Base-by-base conservation (phyloP, 2,888 invertebrate species). In the Hymenopus coronatus region DNA sequence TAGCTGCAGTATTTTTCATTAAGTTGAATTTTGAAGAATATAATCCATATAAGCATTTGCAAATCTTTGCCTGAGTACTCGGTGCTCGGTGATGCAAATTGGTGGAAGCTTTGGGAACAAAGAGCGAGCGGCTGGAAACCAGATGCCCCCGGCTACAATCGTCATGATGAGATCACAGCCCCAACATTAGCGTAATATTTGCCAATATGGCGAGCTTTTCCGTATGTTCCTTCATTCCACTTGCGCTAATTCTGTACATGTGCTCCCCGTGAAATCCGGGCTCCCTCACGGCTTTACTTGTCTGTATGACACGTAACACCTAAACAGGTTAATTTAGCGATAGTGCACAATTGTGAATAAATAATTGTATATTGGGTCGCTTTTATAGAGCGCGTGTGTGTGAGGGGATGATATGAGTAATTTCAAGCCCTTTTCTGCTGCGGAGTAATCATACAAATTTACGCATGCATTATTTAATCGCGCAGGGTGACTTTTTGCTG, bases 371-470 rank as follows among this genome's bases (percentile, higher is more conserved):
- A 87, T 87, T 87, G 87, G 87, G 82, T 87, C 87, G 87, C 87
- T 70, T 87, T 87, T 87, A 70, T 87, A 87, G 87, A 87, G 33
- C 87, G 82, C 82, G 85, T 86, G 86, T 81, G 28, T 33, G 86
- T n/a, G 81, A 27, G 28, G 86, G 86, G 81, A 40, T 86, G 82
- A 87, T 82, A 87, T 82, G 82, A 87, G 87, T 87, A 87, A 87
- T 87, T 87, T 40, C 84, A 88, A 70, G 84, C 87, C 89, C 88
- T 88, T 89, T 89, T 89, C 88, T 89, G 88, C 85, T 87, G 33
- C 33, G 87, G 89, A 89, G 89, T 87, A 89, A 89, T 89, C 89
- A 89, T 87, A 89, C 89, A 89, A 89, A 89, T 89, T 89, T 84
- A 88, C 89, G 87, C 87, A 84, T 89, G 89, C 89, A 89, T 89